Evolutionary conservation across 2,797 vertebrate species (phyloP).

Genomic region (Thamnophis elegans): DNA sequence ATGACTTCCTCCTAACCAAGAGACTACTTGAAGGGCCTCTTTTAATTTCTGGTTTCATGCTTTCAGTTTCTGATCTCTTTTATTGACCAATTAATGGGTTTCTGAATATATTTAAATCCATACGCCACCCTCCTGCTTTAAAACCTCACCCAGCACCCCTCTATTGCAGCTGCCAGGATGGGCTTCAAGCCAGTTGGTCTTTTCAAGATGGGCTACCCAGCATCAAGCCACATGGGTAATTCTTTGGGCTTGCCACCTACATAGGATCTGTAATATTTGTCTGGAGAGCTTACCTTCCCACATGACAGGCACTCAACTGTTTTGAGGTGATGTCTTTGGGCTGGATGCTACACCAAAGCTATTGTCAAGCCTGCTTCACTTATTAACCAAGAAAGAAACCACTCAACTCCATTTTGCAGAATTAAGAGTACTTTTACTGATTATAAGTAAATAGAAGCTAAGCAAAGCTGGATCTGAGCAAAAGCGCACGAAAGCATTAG

Average conservation of each 20-base stretch:
- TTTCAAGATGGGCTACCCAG: neutral
- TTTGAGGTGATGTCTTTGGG: conserved; percentile 12
- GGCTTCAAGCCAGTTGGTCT: neutral
- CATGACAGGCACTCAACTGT: conserved; percentile 6
- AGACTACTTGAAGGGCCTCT: conserved; percentile 53
- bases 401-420: too few species aligned
- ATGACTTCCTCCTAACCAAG: conserved; percentile 16
- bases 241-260: conserved; percentile 8
- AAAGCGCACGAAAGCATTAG: too few species aligned
- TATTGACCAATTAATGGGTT: conserved; percentile 1
- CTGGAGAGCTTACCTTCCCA: conserved; percentile 25
- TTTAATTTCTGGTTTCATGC: conserved; percentile 36
- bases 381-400: too few species aligned
- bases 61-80: conserved; percentile 19
- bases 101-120: conserved; percentile 5
- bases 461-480: too few species aligned
- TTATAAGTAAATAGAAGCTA: too few species aligned
- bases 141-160: neutral
- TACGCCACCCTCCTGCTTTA: neutral
- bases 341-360: neutral
- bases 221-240: neutral
- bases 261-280: conserved; percentile 19
- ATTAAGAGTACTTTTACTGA: too few species aligned
- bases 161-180: neutral
- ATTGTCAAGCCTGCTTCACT: too few species aligned